Evolutionary conservation across 1,140 invertebrate genomes (phyloP).

Genomic region (Marisa cornuarietis): DNA sequence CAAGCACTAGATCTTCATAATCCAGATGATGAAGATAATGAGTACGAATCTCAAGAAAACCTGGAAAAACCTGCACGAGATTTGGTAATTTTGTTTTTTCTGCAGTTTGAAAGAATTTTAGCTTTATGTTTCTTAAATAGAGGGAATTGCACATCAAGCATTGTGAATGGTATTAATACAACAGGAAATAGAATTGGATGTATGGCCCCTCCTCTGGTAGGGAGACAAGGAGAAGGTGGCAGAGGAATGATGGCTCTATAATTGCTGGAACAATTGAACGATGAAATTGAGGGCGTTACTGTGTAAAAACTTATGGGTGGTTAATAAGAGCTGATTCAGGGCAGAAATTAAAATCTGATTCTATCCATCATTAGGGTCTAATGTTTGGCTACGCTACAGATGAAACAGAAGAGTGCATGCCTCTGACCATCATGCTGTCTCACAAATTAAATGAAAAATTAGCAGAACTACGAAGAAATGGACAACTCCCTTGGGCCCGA

Average conservation of each 20-base stretch:
- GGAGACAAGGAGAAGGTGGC: no score
- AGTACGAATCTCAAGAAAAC: conserved; percentile 91
- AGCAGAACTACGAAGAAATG: conserved; percentile 86
- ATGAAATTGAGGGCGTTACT: no score
- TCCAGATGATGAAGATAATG: conserved; percentile 81
- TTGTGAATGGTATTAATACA: no score
- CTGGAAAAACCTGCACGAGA: conserved; percentile 98
- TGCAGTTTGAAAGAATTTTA: neutral
- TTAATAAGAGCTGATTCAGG: no score
- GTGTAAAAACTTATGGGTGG: no score
- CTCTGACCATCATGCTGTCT: conserved; percentile 92
- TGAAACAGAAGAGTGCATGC: conserved; percentile 98
- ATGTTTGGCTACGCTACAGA: conserved; percentile 74
- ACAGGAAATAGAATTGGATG: no score
- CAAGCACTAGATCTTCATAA: conserved; percentile 97
- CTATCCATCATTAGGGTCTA: conserved; percentile 35
- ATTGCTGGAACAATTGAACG: no score
- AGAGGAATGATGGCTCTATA: no score
- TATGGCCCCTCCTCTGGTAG: no score
- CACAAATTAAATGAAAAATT: conserved; percentile 93
- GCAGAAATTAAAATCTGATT: neutral
- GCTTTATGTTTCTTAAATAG: no score
- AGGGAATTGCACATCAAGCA: no score
- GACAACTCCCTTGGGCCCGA: conserved; percentile 93
- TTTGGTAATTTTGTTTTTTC: conserved; percentile 73